Evolutionary conservation across 2,797 vertebrate species (phyloP).

Genomic region (Prionace glauca): DNA sequence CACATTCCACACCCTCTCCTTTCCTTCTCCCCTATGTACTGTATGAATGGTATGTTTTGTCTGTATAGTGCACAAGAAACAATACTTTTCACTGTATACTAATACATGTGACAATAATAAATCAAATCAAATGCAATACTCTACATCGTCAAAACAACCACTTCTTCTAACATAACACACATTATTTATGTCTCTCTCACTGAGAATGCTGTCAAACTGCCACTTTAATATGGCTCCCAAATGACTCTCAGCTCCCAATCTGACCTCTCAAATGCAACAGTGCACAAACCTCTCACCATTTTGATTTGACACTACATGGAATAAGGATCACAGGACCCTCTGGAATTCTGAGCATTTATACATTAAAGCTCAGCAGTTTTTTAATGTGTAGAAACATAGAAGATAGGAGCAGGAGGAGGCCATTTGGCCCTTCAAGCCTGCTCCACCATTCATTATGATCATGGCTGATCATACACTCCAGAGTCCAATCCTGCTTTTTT

Average conservation of each 20-base stretch:
- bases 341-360: not conserved
- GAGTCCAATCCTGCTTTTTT: too few relatives aligned
- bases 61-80: too few relatives aligned
- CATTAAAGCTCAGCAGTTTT: not conserved
- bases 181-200: not conserved
- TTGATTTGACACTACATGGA: not conserved
- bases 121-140: not conserved
- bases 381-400: not conserved
- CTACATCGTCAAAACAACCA: not conserved
- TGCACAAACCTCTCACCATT: not conserved
- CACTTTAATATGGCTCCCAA: not conserved
- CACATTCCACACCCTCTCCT: too few relatives aligned
- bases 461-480: too few relatives aligned
- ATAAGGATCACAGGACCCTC: not conserved
- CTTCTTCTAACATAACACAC: not conserved
- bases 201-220: not conserved
- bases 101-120: too few relatives aligned
- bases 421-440: too few relatives aligned
- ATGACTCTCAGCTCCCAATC: not conserved
- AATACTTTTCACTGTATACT: too few relatives aligned
- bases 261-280: not conserved
- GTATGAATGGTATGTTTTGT: too few relatives aligned
- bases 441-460: too few relatives aligned
- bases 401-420: too few relatives aligned
- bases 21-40: too few relatives aligned